phyloP scores from a whole-genome alignment of 2,113 vertebrate genomes.

The Xiphophorus maculatus region DNA sequence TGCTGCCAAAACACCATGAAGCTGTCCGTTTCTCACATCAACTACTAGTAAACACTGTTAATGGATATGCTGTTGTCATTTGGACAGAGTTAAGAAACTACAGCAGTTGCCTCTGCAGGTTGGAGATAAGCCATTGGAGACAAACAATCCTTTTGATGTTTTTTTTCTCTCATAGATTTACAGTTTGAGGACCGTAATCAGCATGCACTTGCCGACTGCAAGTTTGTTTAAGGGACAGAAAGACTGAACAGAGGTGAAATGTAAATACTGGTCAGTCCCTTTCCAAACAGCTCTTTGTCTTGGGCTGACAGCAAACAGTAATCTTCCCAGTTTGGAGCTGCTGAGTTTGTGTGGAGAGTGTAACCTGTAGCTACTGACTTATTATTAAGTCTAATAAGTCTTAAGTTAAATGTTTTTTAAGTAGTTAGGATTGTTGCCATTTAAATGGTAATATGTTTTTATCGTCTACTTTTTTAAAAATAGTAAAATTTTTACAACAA shows the following conservation, averaged over 20 bases:
- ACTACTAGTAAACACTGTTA: slow-evolving; percentile 47
- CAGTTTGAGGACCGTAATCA: background rate
- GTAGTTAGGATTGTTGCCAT: background rate
- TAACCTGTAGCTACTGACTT: slow-evolving; percentile 31
- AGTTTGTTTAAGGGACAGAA: slow-evolving; percentile 45
- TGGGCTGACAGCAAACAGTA: slow-evolving; percentile 54
- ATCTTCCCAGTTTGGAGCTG: slow-evolving; percentile 55
- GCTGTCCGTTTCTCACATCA: slow-evolving; percentile 24
- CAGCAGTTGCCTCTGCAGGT: slow-evolving; percentile 32
- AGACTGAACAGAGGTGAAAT: slow-evolving; percentile 42
- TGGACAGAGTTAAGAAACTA: slow-evolving; percentile 18
- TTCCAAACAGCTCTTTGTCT: slow-evolving; percentile 64
- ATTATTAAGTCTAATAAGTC: slow-evolving; percentile 23
- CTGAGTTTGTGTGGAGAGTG: slow-evolving; percentile 24
- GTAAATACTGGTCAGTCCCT: slow-evolving; percentile 55
- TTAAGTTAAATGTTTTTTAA: slow-evolving; percentile 11
- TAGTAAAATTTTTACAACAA: too few relatives aligned
- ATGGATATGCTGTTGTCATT: slow-evolving; percentile 49
- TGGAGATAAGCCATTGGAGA: slow-evolving; percentile 27
- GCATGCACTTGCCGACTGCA: slow-evolving; percentile 6
- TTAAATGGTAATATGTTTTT: too few relatives aligned
- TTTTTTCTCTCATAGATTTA: background rate
- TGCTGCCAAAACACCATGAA: slow-evolving; percentile 59
- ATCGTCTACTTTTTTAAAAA: too few relatives aligned
- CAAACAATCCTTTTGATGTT: background rate